These are phyloP conservation scores for Ligdia adustata DNA, from an alignment of 2,888 invertebrate genomes.

Conservation along the genomic window DNA sequence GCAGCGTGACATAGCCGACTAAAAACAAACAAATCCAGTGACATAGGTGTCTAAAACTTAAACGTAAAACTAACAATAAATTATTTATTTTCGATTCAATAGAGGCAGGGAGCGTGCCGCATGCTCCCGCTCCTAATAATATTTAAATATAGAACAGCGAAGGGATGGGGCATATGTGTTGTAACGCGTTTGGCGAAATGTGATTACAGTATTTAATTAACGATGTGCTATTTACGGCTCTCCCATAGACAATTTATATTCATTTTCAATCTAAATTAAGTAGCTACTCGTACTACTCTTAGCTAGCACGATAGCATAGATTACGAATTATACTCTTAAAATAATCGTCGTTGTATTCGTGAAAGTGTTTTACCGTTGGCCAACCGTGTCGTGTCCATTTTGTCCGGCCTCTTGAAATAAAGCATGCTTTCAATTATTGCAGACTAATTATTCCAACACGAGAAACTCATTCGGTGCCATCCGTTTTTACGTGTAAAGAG, in stretches of 20 bases:
- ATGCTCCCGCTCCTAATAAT: constrained; percentile 72
- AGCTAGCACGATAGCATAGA: constrained; percentile 40
- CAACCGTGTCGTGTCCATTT: constrained; percentile 77
- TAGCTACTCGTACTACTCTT: constrained; percentile 36
- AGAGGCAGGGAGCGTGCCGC: constrained; percentile 71
- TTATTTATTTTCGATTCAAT: constrained; percentile 69
- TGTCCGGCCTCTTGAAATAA: constrained; percentile 79
- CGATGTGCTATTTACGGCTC: constrained; percentile 75
- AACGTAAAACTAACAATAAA: constrained; percentile 57
- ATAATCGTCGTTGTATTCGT: constrained; percentile 73
- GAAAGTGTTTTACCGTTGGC: constrained; percentile 81
- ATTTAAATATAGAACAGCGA: constrained; percentile 82
- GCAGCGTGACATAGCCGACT: too few relatives aligned
- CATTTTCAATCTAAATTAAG: constrained; percentile 58
- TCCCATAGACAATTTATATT: constrained; percentile 60
- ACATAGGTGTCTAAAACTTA: too few relatives aligned
- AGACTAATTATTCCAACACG: constrained; percentile 83
- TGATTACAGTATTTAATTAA: constrained; percentile 82
- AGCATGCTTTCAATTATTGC: constrained; percentile 83
- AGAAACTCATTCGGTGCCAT: constrained; percentile 79
- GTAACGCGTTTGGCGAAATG: constrained; percentile 83
- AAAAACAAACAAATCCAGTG: too few relatives aligned
- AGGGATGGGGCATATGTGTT: constrained; percentile 83
- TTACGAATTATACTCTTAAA: constrained; percentile 67
- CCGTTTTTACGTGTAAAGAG: constrained; percentile 80